Conservation (phyloP, 2,113 vertebrate genomes). For the Sphaerodactylus townsendi region DNA sequence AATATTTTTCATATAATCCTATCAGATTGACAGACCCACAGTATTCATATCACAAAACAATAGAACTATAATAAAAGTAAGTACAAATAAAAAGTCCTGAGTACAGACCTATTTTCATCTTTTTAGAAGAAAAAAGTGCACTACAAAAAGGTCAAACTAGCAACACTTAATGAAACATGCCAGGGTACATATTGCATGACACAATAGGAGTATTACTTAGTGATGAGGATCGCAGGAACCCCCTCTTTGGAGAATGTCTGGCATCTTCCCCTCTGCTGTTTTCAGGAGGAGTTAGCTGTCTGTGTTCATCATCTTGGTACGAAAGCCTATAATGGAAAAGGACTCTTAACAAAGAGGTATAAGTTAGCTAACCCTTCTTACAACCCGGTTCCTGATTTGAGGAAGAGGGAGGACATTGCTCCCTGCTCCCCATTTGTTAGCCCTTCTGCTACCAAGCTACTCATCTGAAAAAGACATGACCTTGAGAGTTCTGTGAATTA, state of each 20-base stretch:
- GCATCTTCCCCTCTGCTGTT: slow-evolving; percentile 75
- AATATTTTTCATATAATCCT: background rate
- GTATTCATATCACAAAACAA: background rate
- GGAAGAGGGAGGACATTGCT: background rate
- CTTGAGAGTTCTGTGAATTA: too few relatives aligned
- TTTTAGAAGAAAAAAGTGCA: rapidly evolving
- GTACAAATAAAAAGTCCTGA: rapidly evolving
- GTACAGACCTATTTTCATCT: rapidly evolving
- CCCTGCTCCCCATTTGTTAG: background rate
- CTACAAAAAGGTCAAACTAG: rapidly evolving
- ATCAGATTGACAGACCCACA: background rate
- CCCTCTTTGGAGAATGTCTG: slow-evolving; percentile 85
- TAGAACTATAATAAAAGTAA: background rate
- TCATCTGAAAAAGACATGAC: too few relatives aligned
- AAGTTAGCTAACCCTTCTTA: background rate
- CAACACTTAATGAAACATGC: background rate
- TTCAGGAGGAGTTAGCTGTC: slow-evolving; percentile 88
- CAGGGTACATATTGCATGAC: background rate
- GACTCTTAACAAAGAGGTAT: background rate
- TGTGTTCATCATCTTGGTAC: slow-evolving; percentile 90
- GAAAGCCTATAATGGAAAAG: slow-evolving; percentile 81
- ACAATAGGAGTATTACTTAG: slow-evolving; percentile 77
- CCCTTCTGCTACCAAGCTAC: too few relatives aligned
- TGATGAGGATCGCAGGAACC: slow-evolving; percentile 91
- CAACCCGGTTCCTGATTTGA: too few relatives aligned